A percentile compares a stretch with the other conserved stretches of the same genome.
Evolutionary conservation across 2,113 vertebrate species (phyloP).

Genomic region (Blennius ocellaris): DNA sequence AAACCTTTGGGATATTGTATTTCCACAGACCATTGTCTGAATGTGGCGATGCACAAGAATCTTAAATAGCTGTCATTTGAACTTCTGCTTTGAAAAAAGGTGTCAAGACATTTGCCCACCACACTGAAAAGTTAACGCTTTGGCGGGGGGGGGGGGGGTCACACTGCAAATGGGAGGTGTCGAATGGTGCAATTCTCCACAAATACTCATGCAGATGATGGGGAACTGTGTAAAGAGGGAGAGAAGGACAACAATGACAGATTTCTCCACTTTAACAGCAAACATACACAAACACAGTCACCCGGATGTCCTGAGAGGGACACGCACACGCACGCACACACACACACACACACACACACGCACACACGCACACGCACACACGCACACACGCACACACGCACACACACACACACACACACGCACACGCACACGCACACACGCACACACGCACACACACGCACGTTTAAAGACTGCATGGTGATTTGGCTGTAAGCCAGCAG

Average conservation of each 20-base stretch:
- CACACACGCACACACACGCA: slow-evolving; percentile 23
- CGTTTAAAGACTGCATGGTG: slow-evolving; percentile 45
- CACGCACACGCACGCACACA: slow-evolving; percentile 17
- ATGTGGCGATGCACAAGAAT: not conserved
- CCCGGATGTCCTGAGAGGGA: not conserved
- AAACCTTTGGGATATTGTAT: slow-evolving; percentile 9
- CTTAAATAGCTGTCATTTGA: slow-evolving; percentile 25
- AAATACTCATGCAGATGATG: slow-evolving; percentile 21
- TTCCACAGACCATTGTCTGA: not conserved
- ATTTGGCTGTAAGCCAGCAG: slow-evolving; percentile 56
- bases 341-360: slow-evolving; percentile 22
- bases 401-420: slow-evolving; percentile 23
- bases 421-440: slow-evolving; percentile 30
- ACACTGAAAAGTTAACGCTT: slow-evolving; percentile 28
- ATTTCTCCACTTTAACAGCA: slow-evolving; percentile 49
- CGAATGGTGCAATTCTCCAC: slow-evolving; percentile 41
- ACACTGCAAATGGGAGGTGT: slow-evolving; percentile 33
- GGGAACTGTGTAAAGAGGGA: slow-evolving; percentile 36
- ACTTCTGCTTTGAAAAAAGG: not conserved
- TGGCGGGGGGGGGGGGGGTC: slow-evolving; percentile 4
- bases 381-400: slow-evolving; percentile 22
- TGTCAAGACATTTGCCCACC: slow-evolving; percentile 11
- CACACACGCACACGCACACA: slow-evolving; percentile 22
- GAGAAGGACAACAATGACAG: slow-evolving; percentile 48
- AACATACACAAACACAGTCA: not conserved